A percentile compares a stretch with the other conserved stretches of the same genome.
Evolutionary conservation across 2,797 vertebrate genomes (phyloP).

Genomic region (Chiroxiphia lanceolata): DNA sequence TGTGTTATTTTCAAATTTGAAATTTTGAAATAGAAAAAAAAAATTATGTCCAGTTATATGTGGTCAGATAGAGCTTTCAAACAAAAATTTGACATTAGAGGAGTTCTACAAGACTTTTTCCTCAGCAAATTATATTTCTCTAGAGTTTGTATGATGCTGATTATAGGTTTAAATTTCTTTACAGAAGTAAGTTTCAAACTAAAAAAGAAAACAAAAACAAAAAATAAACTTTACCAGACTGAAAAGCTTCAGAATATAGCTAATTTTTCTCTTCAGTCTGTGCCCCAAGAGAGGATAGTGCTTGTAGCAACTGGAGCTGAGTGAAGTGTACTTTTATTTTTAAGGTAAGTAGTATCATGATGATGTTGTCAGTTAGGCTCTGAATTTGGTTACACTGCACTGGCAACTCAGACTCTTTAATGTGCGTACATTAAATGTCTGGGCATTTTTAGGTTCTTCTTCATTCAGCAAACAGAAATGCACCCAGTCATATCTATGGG

Average conservation of each 20-base stretch:
- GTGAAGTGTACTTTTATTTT: neutral
- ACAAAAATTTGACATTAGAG: neutral
- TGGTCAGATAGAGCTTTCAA: neutral
- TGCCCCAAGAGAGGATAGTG: neutral
- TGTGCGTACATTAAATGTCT: neutral
- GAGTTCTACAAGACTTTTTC: neutral
- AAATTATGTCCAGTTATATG: neutral
- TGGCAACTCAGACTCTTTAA: neutral
- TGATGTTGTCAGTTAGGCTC: neutral
- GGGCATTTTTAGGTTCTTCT: neutral
- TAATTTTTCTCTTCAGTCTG: neutral
- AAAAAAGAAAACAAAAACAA: neutral
- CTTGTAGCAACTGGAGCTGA: neutral
- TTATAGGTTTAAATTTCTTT: slow-evolving; percentile 3
- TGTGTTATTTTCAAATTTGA: neutral
- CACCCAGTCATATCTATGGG: neutral
- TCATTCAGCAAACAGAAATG: neutral
- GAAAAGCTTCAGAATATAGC: neutral
- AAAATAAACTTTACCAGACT: neutral
- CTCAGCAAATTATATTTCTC: slow-evolving; percentile 1
- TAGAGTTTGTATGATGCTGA: neutral
- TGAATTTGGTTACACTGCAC: neutral
- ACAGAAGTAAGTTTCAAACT: neutral
- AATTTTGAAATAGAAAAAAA: neutral
- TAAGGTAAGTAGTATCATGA: neutral